Evolutionary conservation across 2,888 invertebrate genomes (phyloP).

Genomic region (Lasioglossum leucozonium): DNA sequence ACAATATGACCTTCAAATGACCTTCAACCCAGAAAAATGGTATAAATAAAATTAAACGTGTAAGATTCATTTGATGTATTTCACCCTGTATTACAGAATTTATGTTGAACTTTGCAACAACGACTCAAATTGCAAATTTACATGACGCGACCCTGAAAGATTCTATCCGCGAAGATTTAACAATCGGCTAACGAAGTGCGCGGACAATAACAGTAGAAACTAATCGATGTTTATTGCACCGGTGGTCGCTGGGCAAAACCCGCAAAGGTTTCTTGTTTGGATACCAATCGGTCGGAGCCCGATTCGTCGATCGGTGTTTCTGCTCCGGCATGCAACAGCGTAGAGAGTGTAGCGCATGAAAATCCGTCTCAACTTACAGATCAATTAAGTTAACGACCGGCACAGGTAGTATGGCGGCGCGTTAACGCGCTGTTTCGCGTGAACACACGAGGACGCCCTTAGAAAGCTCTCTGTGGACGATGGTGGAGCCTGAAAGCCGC

Average conservation of each 20-base stretch:
- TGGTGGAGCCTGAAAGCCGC: constrained; percentile 56
- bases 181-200: constrained; percentile 21
- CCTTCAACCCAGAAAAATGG: too few species aligned
- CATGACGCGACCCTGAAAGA: constrained; percentile 19
- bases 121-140: constrained; percentile 7
- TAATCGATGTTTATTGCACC: constrained; percentile 13
- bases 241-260: background rate
- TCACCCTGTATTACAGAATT: too few species aligned
- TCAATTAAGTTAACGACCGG: constrained; percentile 74
- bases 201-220: constrained; percentile 17
- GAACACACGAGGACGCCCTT: constrained; percentile 57
- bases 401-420: constrained; percentile 49
- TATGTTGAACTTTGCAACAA: background rate
- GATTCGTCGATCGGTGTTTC: background rate
- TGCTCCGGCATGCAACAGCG: constrained; percentile 45
- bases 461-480: constrained; percentile 46
- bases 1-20: too few species aligned
- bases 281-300: background rate
- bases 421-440: constrained; percentile 12
- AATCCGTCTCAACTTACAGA: constrained; percentile 69
- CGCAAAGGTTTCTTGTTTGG: background rate
- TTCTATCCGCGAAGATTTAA: background rate
- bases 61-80: too few species aligned
- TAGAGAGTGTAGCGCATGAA: constrained; percentile 41
- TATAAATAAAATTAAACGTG: too few species aligned